Evolutionary conservation across 2,113 vertebrate genomes (phyloP).

Genomic region (Piaya cayana): DNA sequence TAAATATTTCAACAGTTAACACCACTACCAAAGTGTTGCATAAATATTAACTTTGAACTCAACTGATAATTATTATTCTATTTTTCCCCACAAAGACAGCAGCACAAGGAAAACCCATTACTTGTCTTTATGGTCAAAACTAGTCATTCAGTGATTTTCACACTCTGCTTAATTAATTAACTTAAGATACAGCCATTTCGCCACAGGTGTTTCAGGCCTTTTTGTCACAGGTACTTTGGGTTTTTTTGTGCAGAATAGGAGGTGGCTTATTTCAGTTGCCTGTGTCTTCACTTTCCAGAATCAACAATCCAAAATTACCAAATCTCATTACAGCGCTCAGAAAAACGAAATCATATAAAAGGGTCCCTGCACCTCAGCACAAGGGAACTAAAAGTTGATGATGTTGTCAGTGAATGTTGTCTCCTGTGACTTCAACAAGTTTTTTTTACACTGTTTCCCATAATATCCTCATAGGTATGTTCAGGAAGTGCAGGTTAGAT

Average conservation of each 20-base stretch:
- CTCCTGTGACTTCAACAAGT: no score
- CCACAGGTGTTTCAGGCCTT: background rate
- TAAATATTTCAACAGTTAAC: background rate
- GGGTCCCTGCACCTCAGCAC: background rate
- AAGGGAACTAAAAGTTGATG: background rate
- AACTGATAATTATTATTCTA: background rate
- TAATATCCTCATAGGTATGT: no score
- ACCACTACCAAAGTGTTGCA: background rate
- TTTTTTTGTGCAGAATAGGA: background rate
- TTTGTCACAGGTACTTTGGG: background rate
- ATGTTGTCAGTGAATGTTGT: no score
- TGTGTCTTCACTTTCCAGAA: background rate
- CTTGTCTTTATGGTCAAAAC: background rate
- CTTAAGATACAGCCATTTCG: background rate
- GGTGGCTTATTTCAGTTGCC: background rate
- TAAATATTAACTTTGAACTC: constrained; percentile 4
- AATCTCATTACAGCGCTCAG: background rate
- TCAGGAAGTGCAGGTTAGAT: no score
- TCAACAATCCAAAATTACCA: background rate
- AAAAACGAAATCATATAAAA: background rate
- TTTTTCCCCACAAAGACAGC: background rate
- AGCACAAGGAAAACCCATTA: background rate
- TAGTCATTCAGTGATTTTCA: background rate
- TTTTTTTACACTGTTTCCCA: no score
- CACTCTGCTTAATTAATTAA: background rate